These are phyloP conservation scores for Macroglossus sobrinus DNA, from an alignment of 2,113 vertebrate genomes.

Conservation along the genomic window DNA sequence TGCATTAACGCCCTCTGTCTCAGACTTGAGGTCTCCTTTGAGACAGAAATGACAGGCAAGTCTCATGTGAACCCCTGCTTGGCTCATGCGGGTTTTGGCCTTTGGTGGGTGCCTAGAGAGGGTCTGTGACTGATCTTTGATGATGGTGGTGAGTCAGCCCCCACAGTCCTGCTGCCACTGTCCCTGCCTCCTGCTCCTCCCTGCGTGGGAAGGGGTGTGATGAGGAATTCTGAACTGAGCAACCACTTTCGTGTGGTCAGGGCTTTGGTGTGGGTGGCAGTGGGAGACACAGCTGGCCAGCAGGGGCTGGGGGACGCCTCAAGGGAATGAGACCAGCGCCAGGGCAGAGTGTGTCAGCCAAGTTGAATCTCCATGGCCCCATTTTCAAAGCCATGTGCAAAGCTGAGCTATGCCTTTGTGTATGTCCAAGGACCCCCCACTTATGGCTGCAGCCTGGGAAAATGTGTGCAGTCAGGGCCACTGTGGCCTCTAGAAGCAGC, in stretches of 20 bases:
- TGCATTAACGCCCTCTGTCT: neutral
- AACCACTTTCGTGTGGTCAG: conserved; percentile 53
- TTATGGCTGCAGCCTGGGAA: conserved; percentile 57
- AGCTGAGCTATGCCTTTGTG: conserved; percentile 68
- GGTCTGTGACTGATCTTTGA: neutral
- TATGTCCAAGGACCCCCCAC: conserved; percentile 54
- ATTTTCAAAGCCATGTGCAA: conserved; percentile 68
- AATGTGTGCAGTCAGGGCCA: conserved; percentile 50
- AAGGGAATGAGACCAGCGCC: neutral
- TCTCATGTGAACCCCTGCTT: neutral
- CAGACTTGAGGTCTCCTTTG: neutral
- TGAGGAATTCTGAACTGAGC: conserved; percentile 63
- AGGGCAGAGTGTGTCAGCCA: conserved; percentile 67
- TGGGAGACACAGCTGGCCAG: conserved; percentile 69
- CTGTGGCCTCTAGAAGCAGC: neutral
- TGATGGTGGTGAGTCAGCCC: neutral
- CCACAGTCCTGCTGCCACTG: neutral
- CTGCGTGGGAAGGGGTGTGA: conserved; percentile 66
- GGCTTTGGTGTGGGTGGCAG: conserved; percentile 60
- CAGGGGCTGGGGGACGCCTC: conserved; percentile 39
- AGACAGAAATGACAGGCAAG: neutral
- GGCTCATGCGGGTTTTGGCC: neutral
- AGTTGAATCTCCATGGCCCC: conserved; percentile 60
- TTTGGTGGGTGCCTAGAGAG: rapidly evolving
- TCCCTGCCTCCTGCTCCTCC: conserved; percentile 4